Percentiles rank a stretch among this genome's conserved stretches.
phyloP scores from a whole-genome alignment of 1,140 invertebrate genomes.

The Tetranychus urticae region DNA sequence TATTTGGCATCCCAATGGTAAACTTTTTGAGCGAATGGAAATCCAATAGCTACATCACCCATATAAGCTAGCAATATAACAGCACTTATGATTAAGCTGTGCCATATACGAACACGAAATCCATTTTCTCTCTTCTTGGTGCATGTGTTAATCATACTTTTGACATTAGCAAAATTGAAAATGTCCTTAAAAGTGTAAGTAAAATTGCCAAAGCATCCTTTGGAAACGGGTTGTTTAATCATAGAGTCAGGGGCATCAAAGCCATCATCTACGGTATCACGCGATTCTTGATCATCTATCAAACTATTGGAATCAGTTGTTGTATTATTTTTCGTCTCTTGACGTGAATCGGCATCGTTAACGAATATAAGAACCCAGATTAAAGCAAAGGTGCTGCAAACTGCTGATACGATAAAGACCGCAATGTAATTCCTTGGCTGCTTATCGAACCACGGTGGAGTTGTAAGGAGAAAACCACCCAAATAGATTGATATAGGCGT shows the following conservation, averaged over 20 bases:
- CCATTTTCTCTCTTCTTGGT: background rate
- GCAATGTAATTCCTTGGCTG: background rate
- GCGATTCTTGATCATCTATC: background rate
- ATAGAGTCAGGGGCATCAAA: too few relatives aligned
- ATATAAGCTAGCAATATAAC: background rate
- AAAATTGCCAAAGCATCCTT: too few relatives aligned
- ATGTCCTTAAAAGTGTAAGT: background rate
- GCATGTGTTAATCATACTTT: background rate
- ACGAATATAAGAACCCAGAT: background rate
- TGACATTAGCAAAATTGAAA: conserved; percentile 3
- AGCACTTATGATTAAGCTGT: background rate
- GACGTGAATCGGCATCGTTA: background rate
- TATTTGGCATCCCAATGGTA: conserved; percentile 2
- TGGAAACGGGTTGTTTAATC: background rate
- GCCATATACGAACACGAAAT: conserved; percentile 2
- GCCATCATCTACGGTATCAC: too few relatives aligned
- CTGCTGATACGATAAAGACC: background rate
- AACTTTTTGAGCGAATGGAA: conserved; percentile 6
- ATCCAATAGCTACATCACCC: background rate
- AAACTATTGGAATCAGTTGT: background rate
- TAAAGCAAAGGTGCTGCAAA: background rate
- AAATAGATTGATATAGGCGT: too few relatives aligned
- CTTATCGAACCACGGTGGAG: background rate
- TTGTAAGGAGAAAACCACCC: background rate
- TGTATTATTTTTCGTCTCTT: background rate